Evolutionary conservation across 2,113 vertebrate species (phyloP).

Genomic region (Mustelus asterias): DNA sequence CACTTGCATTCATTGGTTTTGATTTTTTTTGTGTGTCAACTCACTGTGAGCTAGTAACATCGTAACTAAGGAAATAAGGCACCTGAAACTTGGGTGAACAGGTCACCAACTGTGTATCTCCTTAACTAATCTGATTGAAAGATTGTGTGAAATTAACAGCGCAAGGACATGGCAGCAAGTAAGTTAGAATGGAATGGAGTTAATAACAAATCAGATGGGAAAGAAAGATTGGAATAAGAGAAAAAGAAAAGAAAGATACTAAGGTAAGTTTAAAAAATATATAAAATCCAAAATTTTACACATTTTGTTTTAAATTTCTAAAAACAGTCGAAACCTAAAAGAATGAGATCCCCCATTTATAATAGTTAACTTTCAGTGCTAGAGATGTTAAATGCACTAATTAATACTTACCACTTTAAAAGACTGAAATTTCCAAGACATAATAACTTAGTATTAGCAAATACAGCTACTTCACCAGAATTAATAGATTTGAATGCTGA

Average conservation of each 20-base stretch:
- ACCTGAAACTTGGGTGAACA: background rate
- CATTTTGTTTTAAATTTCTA: no score
- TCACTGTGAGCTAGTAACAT: background rate
- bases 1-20: background rate
- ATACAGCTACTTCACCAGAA: background rate
- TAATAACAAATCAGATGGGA: background rate
- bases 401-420: background rate
- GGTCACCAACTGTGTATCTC: background rate
- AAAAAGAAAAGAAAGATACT: background rate
- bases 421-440: background rate
- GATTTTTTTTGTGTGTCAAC: background rate
- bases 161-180: background rate
- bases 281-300: background rate
- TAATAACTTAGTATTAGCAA: background rate
- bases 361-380: background rate
- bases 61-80: background rate
- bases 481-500: background rate
- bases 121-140: background rate
- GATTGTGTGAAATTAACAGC: background rate
- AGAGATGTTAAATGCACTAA: background rate
- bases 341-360: background rate
- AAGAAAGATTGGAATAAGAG: background rate
- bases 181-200: background rate
- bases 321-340: no score
- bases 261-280: background rate